phyloP scores from a whole-genome alignment of 30 jellyfish, hydroid and myxozoan genomes.

The Hydractinia symbiolongicarpus region DNA sequence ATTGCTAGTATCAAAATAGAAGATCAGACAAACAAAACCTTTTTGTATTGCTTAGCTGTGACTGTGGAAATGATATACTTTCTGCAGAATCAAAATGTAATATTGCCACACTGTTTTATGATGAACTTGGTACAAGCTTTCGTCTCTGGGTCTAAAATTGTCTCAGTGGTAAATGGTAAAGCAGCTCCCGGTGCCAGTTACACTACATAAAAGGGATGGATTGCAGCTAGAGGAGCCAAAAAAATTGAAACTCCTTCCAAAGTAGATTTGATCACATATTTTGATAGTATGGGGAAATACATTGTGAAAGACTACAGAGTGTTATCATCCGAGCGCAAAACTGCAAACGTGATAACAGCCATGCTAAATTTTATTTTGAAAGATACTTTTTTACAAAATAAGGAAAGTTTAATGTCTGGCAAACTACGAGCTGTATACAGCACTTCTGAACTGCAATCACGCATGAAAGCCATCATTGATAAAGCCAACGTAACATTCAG shows the following conservation, averaged over 20 bases:
- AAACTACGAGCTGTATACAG: not conserved
- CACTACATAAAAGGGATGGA: conserved; percentile 12
- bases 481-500: not conserved
- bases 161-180: conserved; percentile 15
- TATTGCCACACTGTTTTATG: conserved; percentile 12
- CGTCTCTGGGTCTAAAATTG: conserved; percentile 8
- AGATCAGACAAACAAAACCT: too few relatives aligned
- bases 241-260: conserved; percentile 1
- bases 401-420: not conserved
- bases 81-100: not conserved
- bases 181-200: conserved; percentile 13
- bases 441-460: not conserved
- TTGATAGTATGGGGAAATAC: not conserved
- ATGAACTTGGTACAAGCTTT: conserved; percentile 1
- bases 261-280: too few relatives aligned
- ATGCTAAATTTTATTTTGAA: not conserved
- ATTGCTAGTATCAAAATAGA: too few relatives aligned
- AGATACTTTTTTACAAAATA: not conserved
- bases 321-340: not conserved
- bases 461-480: conserved; percentile 3
- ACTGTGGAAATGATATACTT: not conserved
- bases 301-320: not conserved
- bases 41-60: too few relatives aligned
- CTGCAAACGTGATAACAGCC: not conserved
- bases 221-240: conserved; percentile 9